These are phyloP conservation scores for Desmodus rotundus DNA, from an alignment of 2,113 vertebrate genomes.

Conservation along the genomic window DNA sequence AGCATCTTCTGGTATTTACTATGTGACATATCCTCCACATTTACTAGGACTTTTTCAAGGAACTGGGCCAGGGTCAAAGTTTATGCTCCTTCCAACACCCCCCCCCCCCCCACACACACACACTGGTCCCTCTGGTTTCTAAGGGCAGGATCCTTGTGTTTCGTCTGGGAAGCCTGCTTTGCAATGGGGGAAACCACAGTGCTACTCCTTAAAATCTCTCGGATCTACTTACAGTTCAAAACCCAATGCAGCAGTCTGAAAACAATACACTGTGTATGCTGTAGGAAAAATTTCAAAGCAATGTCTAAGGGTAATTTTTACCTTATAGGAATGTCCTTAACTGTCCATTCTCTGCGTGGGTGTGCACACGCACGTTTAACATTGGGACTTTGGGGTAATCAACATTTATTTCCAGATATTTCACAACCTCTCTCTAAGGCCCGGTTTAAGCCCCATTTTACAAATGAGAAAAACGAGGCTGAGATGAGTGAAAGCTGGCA, in stretches of 20 bases:
- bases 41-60: neutral
- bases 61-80: neutral
- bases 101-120: too few relatives aligned
- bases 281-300: conserved; percentile 5
- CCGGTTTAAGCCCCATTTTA: neutral
- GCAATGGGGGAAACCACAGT: neutral
- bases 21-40: neutral
- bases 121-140: neutral
- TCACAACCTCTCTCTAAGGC: neutral
- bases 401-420: neutral
- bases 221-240: neutral
- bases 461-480: neutral
- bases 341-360: neutral
- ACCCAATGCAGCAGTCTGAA: neutral
- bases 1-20: neutral
- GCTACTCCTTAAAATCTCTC: neutral
- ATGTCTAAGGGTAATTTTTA: neutral
- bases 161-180: neutral
- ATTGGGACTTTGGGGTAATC: neutral
- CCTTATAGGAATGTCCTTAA: neutral
- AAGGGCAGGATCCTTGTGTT: neutral
- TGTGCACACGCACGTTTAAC: neutral
- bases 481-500: neutral
- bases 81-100: neutral
- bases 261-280: neutral